Base-by-base conservation (phyloP, 2,888 invertebrate species). In the Steinernema carpocapsae region DNA sequence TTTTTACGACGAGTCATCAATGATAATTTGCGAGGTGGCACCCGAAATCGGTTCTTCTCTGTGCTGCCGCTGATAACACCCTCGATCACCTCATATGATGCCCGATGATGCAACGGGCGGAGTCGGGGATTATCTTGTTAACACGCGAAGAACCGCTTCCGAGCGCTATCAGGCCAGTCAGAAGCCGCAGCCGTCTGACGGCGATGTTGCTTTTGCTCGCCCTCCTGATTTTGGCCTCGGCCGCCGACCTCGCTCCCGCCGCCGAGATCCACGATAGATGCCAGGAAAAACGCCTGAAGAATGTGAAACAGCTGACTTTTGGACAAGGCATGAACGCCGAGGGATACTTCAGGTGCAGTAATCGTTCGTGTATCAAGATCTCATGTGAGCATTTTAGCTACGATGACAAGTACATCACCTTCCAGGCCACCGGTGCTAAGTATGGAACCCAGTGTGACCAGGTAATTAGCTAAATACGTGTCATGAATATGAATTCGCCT, bases 231-330 rank as follows among this genome's bases (percentile, higher is more conserved):
- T 17, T 48, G n/a, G 6, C 7, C 48, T 19, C 19, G 4, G 48
- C 48, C 4, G 48, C 48, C 6, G 48, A 48, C 7, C 48, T 48
- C n/a, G 19, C 48, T 4, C 48, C 6, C 19, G n/a, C n/a, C 75
- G 86, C 86, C 3, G 86, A 86, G 71, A 86, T 85, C 3, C 73
- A 70, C 37, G 51, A 74, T 32, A 84, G 74, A 82, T 45, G 43
- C 17, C 10, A 73, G 24, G 80, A 86, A 75, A 79, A 26, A 10
- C 82, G 83, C 75, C 73, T 86, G 29, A 77, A 76, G n/a, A 86
- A 83, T 76, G 83, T 86, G 17, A 79, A 82, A 43, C 86, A 86
- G 51, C 70, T 86, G 24, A 86, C 86, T 0, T 86, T 86, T 70
- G 84, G 83, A 76, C 76, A 78, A 1, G 86, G 86, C 17, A 70